A percentile compares a stretch with the other conserved stretches of the same genome.
These are phyloP conservation scores for Kryphioiulus occultus DNA, from an alignment of 2,888 invertebrate species.

Conservation along the genomic window DNA sequence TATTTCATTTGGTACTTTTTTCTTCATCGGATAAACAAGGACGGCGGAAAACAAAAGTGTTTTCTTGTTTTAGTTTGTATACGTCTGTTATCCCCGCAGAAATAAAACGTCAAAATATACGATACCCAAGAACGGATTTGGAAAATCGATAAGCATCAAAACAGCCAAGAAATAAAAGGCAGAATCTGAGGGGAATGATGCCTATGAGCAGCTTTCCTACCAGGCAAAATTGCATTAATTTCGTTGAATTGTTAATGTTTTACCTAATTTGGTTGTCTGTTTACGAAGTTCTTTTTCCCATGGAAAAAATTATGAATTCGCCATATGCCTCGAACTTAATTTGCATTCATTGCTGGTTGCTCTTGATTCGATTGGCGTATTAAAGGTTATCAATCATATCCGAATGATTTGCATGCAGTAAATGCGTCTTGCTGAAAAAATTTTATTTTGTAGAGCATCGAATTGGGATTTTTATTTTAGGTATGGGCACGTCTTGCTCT, in stretches of 20 bases:
- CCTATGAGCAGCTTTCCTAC: background rate
- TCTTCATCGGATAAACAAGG: background rate
- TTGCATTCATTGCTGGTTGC: background rate
- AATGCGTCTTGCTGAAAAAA: background rate
- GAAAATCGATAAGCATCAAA: slow-evolving; percentile 20
- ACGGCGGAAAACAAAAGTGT: slow-evolving; percentile 19
- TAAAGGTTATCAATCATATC: slow-evolving; percentile 27
- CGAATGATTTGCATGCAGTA: background rate
- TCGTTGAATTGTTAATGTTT: background rate
- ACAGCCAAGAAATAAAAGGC: background rate
- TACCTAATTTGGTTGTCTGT: background rate
- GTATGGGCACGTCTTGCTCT: background rate
- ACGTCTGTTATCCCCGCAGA: background rate
- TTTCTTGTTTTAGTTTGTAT: slow-evolving; percentile 33
- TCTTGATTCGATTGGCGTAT: slow-evolving; percentile 33
- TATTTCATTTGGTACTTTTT: background rate
- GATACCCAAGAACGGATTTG: background rate
- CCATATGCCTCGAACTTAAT: background rate
- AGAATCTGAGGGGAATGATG: background rate
- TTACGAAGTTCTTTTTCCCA: background rate
- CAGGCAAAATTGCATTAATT: background rate
- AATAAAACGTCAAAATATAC: slow-evolving; percentile 19
- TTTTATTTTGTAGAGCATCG: background rate
- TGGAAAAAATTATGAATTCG: background rate
- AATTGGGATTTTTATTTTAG: background rate